Conservation (phyloP, 1,140 invertebrate species). For the Teleogryllus occipitalis region DNA sequence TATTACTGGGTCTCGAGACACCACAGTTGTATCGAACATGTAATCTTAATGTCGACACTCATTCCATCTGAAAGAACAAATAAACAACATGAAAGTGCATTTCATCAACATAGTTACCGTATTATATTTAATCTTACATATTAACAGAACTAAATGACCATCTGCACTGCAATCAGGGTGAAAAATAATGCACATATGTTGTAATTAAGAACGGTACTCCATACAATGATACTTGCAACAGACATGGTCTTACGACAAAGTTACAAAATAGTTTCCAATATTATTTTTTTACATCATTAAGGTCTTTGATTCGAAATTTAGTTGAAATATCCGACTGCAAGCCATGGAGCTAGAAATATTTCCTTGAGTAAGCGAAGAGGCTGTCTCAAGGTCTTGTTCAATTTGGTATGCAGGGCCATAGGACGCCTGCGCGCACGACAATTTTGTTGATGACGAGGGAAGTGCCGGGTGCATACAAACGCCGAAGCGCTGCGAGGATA, state of each 20-base stretch:
- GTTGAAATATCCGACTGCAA: background rate
- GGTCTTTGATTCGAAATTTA: background rate
- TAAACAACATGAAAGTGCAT: too few relatives aligned
- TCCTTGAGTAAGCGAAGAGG: background rate
- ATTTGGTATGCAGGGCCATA: background rate
- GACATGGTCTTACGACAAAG: background rate
- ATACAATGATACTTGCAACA: background rate
- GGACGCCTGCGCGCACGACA: background rate
- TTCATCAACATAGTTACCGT: too few relatives aligned
- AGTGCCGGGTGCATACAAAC: background rate
- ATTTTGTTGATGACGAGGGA: background rate
- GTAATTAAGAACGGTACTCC: too few relatives aligned
- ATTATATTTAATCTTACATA: too few relatives aligned
- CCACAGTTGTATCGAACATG: too few relatives aligned
- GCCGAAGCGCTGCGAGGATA: background rate
- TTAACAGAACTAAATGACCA: too few relatives aligned
- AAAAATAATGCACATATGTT: too few relatives aligned
- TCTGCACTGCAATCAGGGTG: too few relatives aligned
- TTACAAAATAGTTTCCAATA: background rate
- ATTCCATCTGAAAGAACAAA: too few relatives aligned
- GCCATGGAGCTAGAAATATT: background rate
- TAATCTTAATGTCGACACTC: too few relatives aligned
- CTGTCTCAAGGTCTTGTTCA: background rate
- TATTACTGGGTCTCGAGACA: too few relatives aligned
- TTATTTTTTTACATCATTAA: background rate